Evolutionary conservation across 2,113 vertebrate species (phyloP).

Genomic region (Sapayoa aenigma): DNA sequence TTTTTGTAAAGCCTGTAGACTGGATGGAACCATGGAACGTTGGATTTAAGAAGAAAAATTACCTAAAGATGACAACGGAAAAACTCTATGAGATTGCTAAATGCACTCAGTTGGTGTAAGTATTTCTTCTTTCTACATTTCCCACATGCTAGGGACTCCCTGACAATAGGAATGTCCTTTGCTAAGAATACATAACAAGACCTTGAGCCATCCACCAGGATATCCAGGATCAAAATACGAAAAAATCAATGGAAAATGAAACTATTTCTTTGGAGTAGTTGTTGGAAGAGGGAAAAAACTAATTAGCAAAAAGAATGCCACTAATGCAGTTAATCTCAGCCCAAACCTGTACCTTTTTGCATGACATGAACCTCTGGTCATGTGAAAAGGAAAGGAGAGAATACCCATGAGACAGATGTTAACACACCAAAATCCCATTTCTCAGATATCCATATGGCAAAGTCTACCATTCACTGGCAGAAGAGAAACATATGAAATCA

Average conservation of each 20-base stretch:
- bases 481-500: not conserved
- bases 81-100: not conserved
- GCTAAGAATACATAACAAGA: not conserved
- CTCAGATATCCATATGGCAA: not conserved
- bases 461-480: not conserved
- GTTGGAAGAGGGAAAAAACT: not conserved
- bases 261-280: not conserved
- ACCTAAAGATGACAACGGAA: not conserved
- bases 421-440: not conserved
- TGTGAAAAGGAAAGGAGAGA: not conserved
- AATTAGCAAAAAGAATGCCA: not conserved
- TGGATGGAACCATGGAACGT: not conserved
- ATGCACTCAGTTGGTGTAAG: not conserved
- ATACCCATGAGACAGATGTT: not conserved
- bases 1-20: not conserved
- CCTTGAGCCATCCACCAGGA: not conserved
- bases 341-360: not conserved
- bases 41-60: not conserved
- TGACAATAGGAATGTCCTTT: not conserved
- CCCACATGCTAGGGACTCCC: not conserved
- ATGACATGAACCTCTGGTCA: not conserved
- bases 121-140: not conserved
- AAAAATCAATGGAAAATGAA: conserved; percentile 1
- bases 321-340: not conserved
- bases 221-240: not conserved